phyloP scores from a whole-genome alignment of 1,140 invertebrate species.

The Zaprionus ornatus region DNA sequence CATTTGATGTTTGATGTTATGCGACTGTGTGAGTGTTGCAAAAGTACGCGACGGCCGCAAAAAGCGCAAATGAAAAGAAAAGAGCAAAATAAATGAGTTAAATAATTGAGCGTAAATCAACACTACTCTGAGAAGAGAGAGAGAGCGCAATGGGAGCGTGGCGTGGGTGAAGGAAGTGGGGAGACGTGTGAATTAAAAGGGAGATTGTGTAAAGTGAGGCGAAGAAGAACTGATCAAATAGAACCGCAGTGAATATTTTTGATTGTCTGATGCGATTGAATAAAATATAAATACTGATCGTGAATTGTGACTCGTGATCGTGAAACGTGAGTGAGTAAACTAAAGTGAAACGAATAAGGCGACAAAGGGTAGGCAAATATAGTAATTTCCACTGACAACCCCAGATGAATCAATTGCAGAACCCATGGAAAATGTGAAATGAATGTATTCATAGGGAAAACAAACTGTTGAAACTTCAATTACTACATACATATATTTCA shows the following conservation, averaged over 20 bases:
- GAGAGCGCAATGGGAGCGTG: neutral
- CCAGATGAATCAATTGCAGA: no score
- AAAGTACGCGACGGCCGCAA: conserved; percentile 65
- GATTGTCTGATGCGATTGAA: neutral
- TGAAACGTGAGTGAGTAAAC: neutral
- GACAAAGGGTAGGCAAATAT: neutral
- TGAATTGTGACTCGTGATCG: neutral
- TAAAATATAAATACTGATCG: neutral
- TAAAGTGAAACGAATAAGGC: neutral
- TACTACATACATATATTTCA: neutral
- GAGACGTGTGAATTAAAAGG: neutral
- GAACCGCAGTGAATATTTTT: neutral
- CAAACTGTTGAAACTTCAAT: neutral
- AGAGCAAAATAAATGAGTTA: neutral
- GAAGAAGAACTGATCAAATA: neutral
- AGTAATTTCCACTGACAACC: neutral
- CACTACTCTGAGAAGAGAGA: neutral
- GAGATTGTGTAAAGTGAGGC: neutral
- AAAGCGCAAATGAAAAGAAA: conserved; percentile 42
- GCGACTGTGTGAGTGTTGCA: conserved; percentile 62
- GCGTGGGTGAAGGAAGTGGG: neutral
- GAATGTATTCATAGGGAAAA: neutral
- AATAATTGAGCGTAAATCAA: conserved; percentile 2
- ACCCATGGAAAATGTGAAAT: neutral
- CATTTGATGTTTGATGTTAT: conserved; percentile 36